Evolutionary conservation across 1,140 invertebrate genomes (phyloP), one percentile per base, ranked within the genome.

Genomic region (Aphaenogaster rudis): DNA sequence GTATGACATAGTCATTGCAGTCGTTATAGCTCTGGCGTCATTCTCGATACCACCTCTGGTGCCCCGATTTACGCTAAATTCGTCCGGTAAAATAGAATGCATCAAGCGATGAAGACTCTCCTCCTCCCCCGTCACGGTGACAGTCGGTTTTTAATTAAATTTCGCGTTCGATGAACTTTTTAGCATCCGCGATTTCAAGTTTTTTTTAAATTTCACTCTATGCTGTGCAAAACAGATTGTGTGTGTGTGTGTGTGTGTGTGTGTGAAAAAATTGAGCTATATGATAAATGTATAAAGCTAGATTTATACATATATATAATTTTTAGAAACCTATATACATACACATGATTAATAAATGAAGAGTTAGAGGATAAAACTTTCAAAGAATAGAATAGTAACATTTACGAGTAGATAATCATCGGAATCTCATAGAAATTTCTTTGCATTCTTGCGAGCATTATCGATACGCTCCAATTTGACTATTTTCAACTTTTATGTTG

Each of bases 61-160:
- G n/a, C 28, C 2, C 13, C 69, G 54, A 84, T 74, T 84, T 61
- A 76, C 72, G 72, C 54, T 76, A 84, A 84, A 84, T 57, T 74
- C 54, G 28, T 48, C 59, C 54, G 45, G 33, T 45, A 76, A 84
- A 84, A 84, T 84, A 74, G 54, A 84, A 72, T 54, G 69, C 80
- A 36, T 36, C 36, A 17, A 33, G 28, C n/a, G 66, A 81, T 71
- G 79, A 81, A 42, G 39, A 74, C 17, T 66, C 8, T 3, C 63
- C 15, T 15, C 42, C 42, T 1, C 6, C 21, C 6, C 42, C 11
- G n/a, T 48, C 80, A 39, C 39, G 28, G 11, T 57, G 69, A 57
- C 54, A 39, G 54, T 42, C 33, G 33, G 54, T 84, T 84, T 84
- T 84, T 84, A 84, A 84, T 84, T 84, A 84, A 84, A 84, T 76